Percentiles rank a stretch among this genome's conserved stretches.
Conservation (phyloP, 2,113 vertebrate species). For the Ginglymostoma cirratum region DNA sequence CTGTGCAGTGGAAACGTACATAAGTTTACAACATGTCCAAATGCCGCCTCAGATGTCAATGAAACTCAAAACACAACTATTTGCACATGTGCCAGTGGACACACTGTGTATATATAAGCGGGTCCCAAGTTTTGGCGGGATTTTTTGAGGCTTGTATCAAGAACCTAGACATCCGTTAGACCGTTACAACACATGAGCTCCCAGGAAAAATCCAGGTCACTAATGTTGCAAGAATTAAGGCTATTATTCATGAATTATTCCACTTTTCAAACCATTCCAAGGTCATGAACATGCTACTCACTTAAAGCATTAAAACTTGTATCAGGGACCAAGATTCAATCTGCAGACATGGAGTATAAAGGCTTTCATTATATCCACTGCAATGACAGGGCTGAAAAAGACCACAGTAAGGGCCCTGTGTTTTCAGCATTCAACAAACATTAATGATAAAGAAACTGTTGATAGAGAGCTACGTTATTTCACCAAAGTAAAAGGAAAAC, state of each 20-base stretch:
- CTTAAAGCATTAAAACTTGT: neutral
- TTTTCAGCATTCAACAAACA: neutral
- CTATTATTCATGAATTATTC: neutral
- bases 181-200: no score
- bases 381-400: neutral
- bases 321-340: neutral
- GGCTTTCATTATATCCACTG: neutral
- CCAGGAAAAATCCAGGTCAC: no score
- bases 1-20: no score
- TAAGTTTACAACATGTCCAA: no score
- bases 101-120: no score
- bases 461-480: neutral
- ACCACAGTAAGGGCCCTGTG: neutral
- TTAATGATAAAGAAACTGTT: neutral
- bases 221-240: neutral
- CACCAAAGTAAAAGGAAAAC: neutral
- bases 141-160: no score
- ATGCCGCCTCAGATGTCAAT: no score
- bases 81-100: no score
- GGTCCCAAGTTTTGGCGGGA: no score
- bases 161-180: no score
- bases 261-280: constrained; percentile 8
- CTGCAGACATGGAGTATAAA: neutral
- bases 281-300: constrained; percentile 14
- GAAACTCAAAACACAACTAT: no score